Evolutionary conservation across 2,888 invertebrate species (phyloP), one percentile per base, ranked within the genome.

Genomic region (Chalcosyrphus nemorum): DNA sequence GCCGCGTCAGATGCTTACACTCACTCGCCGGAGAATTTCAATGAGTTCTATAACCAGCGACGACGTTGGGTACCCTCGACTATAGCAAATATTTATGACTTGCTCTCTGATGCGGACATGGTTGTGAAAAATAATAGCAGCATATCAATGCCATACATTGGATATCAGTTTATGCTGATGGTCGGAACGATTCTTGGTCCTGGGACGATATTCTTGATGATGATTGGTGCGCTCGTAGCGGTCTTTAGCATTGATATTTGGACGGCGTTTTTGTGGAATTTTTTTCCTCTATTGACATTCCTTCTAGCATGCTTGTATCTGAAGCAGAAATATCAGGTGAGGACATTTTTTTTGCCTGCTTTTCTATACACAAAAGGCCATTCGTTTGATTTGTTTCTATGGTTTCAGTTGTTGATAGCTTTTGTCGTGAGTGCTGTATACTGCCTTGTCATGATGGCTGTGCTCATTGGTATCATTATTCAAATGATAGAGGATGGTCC

Each of bases 11-110:
- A 98, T 89, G 97, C 98, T 0, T 96, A 96, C 91, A 99, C 98
- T 0, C 98, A 98, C 90, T 97, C 97, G 27, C 98, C 98, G 0
- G 98, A 98, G 92, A 94, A 92, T 9, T 98, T 98, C 91, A 95
- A 95, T 86, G 98, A 98, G 91, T 98, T 99, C 92, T 99, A 95
- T 92, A 97, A 97, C 91, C 98, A 98, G 91, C 94, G 98, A 11
- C 94, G 98, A 11, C 94, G 98, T 41, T 99, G 98, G 98, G 97
- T 98, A 81, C 98, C 98, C 0, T 98, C 98, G 1, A 99, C 98
- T 0, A 96, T 98, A 91, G 98, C 98, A 32, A 99, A 99, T 90
- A 97, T 98, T 87, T 93, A 98, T 86, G 98, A 99, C 91, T 93
- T 99, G 75, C 92, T 98, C 0, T 93, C 93, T 7, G 96, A 97